Percentiles rank a stretch among this genome's conserved stretches.
Conservation (phyloP, 2,888 invertebrate species). For the Mongoloraphidia duomilia region DNA sequence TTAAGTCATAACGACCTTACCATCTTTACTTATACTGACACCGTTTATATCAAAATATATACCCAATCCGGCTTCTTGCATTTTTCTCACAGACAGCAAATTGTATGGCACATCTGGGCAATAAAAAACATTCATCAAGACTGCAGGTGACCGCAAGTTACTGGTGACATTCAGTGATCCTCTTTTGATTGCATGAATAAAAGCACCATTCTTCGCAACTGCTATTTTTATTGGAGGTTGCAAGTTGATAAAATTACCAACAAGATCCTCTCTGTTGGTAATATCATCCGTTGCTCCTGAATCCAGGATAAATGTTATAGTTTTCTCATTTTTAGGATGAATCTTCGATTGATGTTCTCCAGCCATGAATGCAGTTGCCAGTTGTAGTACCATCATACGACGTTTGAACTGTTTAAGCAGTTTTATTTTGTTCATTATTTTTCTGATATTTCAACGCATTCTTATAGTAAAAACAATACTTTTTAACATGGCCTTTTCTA, state of each 20-base stretch:
- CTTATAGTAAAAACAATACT: too few relatives aligned
- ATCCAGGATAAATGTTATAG: too few relatives aligned
- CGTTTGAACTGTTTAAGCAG: not conserved
- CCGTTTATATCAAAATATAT: too few relatives aligned
- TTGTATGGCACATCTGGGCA: too few relatives aligned
- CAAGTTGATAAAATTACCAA: constrained; percentile 12
- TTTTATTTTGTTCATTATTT: not conserved
- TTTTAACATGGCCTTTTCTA: too few relatives aligned
- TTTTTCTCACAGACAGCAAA: too few relatives aligned
- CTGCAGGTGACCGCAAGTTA: constrained; percentile 12
- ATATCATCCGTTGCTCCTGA: too few relatives aligned
- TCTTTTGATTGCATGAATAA: constrained; percentile 19
- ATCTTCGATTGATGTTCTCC: not conserved
- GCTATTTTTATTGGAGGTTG: constrained; percentile 18
- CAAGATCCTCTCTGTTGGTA: not conserved
- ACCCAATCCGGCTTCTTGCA: too few relatives aligned
- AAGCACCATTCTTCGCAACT: constrained; percentile 18
- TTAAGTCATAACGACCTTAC: too few relatives aligned
- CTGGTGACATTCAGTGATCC: constrained; percentile 17
- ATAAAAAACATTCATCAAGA: not conserved
- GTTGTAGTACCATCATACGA: not conserved
- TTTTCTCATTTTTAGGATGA: too few relatives aligned
- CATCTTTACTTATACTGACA: too few relatives aligned
- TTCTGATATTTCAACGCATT: too few relatives aligned
- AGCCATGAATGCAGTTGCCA: not conserved